These are phyloP conservation scores for Tolypeutes matacus DNA, from an alignment of 2,797 vertebrate genomes.

Conservation along the genomic window DNA sequence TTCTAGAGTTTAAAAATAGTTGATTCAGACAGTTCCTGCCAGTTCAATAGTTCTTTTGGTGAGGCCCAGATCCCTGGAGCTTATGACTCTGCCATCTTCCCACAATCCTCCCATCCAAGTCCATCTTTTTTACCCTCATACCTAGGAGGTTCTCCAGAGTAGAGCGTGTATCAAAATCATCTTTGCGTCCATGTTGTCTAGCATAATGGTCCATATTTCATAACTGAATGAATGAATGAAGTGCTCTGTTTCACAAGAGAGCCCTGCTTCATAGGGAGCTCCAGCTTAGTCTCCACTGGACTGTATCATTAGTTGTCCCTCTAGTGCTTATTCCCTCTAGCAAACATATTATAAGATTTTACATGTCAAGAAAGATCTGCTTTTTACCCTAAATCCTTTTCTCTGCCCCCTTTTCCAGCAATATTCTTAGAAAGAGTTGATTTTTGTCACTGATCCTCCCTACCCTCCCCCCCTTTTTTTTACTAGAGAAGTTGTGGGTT, in stretches of 20 bases:
- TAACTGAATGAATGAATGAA: not conserved
- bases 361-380: slow-evolving; percentile 32
- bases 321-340: slow-evolving; percentile 4
- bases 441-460: slow-evolving; percentile 2
- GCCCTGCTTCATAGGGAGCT: not conserved
- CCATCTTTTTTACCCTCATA: not conserved
- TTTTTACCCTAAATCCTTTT: slow-evolving; percentile 14
- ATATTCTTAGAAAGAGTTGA: slow-evolving; percentile 40
- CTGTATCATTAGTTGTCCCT: not conserved
- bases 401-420: not conserved
- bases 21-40: too few relatives aligned
- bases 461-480: too few relatives aligned
- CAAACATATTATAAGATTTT: slow-evolving; percentile 2
- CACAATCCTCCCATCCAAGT: too few relatives aligned
- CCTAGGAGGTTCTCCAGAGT: not conserved
- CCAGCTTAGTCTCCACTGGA: not conserved
- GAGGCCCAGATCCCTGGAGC: too few relatives aligned
- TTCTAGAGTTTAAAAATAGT: too few relatives aligned
- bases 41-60: too few relatives aligned
- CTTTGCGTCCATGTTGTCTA: not conserved
- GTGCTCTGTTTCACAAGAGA: slow-evolving; percentile 33
- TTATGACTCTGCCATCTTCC: too few relatives aligned
- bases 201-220: not conserved
- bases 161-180: not conserved
- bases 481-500: too few relatives aligned